Conservation (phyloP, 1,140 invertebrate genomes). For the Calephelis virginiensis region DNA sequence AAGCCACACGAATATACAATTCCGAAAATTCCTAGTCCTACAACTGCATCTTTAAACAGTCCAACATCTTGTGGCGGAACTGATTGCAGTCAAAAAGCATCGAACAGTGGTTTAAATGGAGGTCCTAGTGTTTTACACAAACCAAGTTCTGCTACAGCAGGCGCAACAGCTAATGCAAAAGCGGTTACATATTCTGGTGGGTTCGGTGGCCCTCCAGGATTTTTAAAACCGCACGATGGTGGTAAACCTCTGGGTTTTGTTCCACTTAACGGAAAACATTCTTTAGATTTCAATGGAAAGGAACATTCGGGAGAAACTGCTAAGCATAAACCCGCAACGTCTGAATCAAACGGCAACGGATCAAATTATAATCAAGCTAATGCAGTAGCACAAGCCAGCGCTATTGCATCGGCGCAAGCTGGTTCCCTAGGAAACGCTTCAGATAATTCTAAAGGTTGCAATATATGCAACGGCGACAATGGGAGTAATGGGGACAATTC, state of each 20-base stretch:
- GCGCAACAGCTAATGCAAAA: conserved; percentile 39
- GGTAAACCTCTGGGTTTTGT: conserved; percentile 20
- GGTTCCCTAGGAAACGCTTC: background rate
- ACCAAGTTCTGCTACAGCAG: conserved; percentile 29
- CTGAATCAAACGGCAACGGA: conserved; percentile 22
- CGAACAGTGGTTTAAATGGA: background rate
- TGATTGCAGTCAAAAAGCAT: background rate
- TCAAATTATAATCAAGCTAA: conserved; percentile 17
- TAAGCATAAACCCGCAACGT: conserved; percentile 11
- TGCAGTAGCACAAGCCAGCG: conserved; percentile 40
- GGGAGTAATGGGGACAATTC: conserved; percentile 23
- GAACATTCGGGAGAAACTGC: background rate
- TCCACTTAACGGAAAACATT: conserved; percentile 1
- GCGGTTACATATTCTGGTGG: conserved; percentile 57
- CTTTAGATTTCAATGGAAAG: background rate
- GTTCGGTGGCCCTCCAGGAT: conserved; percentile 64
- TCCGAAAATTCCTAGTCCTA: conserved; percentile 18
- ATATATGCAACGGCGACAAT: conserved; percentile 13
- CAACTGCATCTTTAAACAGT: background rate
- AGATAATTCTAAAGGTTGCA: background rate
- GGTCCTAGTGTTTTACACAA: conserved; percentile 20
- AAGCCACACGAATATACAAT: conserved; percentile 42
- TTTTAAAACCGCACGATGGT: conserved; percentile 56
- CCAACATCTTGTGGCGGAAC: background rate
- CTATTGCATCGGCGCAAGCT: conserved; percentile 34